phyloP scores from a whole-genome alignment of 1,140 invertebrate species.

The Arion vulgaris region DNA sequence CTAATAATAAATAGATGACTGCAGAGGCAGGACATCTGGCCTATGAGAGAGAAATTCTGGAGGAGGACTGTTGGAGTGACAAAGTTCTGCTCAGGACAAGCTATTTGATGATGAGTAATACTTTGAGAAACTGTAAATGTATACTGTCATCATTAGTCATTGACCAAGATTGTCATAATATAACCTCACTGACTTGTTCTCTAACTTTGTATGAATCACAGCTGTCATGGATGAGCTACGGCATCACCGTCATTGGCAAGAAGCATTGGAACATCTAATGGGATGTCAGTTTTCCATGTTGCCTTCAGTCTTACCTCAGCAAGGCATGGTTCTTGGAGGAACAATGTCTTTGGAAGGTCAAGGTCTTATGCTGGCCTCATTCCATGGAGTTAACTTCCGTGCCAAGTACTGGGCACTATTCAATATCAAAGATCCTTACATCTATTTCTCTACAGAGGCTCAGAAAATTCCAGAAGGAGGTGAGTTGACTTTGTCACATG shows the following conservation, averaged over 20 bases:
- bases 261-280: constrained; percentile 81
- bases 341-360: constrained; percentile 86
- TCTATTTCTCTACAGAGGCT: constrained; percentile 95
- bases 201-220: neutral
- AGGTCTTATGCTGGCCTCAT: constrained; percentile 93
- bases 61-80: too few relatives aligned
- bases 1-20: too few relatives aligned
- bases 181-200: too few relatives aligned
- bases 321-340: constrained; percentile 91
- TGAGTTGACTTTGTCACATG: constrained; percentile 16
- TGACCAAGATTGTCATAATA: too few relatives aligned
- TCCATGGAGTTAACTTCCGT: constrained; percentile 97
- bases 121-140: too few relatives aligned
- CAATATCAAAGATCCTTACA: constrained; percentile 93
- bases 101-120: too few relatives aligned
- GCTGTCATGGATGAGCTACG: constrained; percentile 66
- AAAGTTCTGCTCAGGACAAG: too few relatives aligned
- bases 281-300: constrained; percentile 83
- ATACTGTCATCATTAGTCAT: too few relatives aligned
- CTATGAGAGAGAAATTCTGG: too few relatives aligned
- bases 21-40: too few relatives aligned
- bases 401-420: constrained; percentile 97
- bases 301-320: constrained; percentile 78
- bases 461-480: constrained; percentile 75
- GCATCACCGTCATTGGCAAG: constrained; percentile 95